Evolutionary conservation across 2,113 vertebrate genomes (phyloP).

Genomic region (Tychaedon coryphoeus): DNA sequence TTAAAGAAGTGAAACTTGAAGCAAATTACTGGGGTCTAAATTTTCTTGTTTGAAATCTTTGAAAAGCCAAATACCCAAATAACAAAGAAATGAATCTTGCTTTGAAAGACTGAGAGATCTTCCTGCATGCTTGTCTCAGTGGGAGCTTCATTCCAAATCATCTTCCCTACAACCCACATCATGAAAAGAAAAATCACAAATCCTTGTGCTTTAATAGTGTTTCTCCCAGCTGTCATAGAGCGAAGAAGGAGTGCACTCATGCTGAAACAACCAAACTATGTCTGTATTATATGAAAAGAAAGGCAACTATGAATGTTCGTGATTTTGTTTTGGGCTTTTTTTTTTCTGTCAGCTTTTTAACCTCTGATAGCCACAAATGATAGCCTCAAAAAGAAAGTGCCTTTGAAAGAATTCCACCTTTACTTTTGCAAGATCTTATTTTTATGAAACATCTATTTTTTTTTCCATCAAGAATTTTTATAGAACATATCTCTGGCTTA

Average conservation of each 20-base stretch:
- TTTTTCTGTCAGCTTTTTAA: neutral
- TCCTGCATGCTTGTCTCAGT: neutral
- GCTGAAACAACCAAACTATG: neutral
- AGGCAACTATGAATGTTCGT: neutral
- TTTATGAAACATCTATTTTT: neutral
- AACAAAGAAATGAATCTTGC: neutral
- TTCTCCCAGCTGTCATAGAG: neutral
- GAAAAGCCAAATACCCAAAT: neutral
- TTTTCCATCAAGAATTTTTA: neutral
- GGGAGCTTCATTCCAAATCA: neutral
- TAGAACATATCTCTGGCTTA: neutral
- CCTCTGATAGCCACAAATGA: neutral
- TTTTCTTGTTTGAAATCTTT: neutral
- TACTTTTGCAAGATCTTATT: neutral
- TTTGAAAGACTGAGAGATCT: neutral
- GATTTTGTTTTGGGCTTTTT: neutral
- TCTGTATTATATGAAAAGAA: neutral
- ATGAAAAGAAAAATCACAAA: neutral
- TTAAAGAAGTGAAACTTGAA: neutral
- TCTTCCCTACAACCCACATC: neutral
- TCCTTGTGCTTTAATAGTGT: neutral
- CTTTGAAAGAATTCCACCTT: neutral
- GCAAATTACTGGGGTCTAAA: neutral
- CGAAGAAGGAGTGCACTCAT: neutral
- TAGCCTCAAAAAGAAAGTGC: neutral